Evolutionary conservation across 2,888 invertebrate species (phyloP).

Genomic region (Hyles lineata): DNA sequence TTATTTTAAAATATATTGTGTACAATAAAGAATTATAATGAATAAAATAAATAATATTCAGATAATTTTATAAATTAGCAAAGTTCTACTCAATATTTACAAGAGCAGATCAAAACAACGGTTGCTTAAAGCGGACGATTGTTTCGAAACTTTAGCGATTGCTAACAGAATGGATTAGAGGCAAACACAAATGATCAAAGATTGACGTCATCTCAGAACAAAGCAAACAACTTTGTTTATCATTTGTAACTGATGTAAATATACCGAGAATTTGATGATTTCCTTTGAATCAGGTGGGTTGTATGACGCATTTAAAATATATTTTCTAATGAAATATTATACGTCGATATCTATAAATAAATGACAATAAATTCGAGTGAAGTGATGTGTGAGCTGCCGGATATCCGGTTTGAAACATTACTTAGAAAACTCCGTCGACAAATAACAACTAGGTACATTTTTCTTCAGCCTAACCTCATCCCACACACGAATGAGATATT

Average conservation of each 20-base stretch:
- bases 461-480: neutral
- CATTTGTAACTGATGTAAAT: neutral
- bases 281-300: neutral
- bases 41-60: too few species aligned
- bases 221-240: neutral
- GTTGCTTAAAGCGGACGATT: neutral
- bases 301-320: too few species aligned
- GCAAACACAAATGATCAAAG: neutral
- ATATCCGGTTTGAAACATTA: neutral
- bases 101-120: neutral
- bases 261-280: neutral
- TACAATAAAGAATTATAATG: too few species aligned
- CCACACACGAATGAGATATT: too few species aligned
- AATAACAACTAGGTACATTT: neutral
- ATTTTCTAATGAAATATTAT: too few species aligned
- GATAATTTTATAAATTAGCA: too few species aligned
- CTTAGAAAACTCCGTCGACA: neutral
- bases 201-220: neutral
- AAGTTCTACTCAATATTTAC: neutral
- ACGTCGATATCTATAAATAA: neutral
- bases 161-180: neutral
- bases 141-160: conserved; percentile 1
- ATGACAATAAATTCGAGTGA: neutral
- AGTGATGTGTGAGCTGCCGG: neutral
- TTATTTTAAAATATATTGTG: too few species aligned